Evolutionary conservation across 2,797 vertebrate genomes (phyloP).

Genomic region (Platalea minor): DNA sequence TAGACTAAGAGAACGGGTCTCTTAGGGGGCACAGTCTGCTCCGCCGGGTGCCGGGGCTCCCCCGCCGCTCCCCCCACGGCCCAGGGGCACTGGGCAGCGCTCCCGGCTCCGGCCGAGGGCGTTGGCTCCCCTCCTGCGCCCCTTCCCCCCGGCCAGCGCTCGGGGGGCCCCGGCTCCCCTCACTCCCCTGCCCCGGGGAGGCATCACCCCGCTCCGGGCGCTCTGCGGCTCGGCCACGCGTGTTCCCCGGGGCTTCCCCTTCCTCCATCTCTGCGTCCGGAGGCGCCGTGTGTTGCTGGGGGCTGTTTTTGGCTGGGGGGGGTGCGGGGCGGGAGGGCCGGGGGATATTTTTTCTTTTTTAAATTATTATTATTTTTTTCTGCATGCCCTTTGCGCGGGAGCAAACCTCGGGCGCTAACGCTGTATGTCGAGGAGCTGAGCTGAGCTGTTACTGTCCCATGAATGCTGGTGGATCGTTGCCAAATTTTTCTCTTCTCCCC

Average conservation of each 20-base stretch:
- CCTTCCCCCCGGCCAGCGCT: neutral
- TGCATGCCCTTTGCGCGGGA: constrained; percentile 51
- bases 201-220: neutral
- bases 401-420: constrained; percentile 31
- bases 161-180: neutral
- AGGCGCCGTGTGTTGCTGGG: neutral
- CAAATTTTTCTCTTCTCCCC: neutral
- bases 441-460: constrained; percentile 49
- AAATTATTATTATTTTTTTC: neutral
- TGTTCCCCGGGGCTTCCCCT: neutral
- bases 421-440: constrained; percentile 49
- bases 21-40: constrained; percentile 37
- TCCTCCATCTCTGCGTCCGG: neutral
- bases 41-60: neutral
- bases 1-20: constrained; percentile 51
- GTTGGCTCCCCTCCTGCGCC: neutral
- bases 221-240: neutral
- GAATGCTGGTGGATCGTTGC: constrained; percentile 52
- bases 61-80: neutral
- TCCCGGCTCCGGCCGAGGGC: neutral
- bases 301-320: neutral
- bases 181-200: neutral
- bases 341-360: neutral
- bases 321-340: neutral
- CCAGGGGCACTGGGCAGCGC: neutral